Evolutionary conservation across 2,888 invertebrate genomes (phyloP).

Genomic region (Amblyjoppa fuscipennis): DNA sequence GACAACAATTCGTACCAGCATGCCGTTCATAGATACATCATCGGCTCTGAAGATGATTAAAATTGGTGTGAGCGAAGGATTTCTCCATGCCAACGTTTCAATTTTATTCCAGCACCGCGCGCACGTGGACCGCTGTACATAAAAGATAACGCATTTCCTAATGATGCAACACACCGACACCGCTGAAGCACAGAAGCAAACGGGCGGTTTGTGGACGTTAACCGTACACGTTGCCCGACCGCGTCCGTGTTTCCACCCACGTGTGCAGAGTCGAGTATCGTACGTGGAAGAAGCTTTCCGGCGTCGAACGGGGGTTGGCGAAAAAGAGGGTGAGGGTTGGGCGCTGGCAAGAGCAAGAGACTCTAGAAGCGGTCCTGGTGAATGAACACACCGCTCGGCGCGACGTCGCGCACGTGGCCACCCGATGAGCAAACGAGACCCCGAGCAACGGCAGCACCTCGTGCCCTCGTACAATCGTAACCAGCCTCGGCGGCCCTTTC

Average conservation of each 20-base stretch:
- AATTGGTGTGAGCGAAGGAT: no score
- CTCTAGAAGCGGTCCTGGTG: slow-evolving; percentile 50
- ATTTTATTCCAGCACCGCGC: neutral
- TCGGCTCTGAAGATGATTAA: no score
- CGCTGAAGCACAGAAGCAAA: neutral
- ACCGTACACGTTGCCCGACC: neutral
- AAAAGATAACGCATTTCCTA: neutral
- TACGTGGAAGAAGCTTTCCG: slow-evolving; percentile 30
- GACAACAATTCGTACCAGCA: no score
- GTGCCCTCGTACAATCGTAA: slow-evolving; percentile 23
- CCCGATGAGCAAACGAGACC: slow-evolving; percentile 63
- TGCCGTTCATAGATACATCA: no score
- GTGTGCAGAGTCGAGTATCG: slow-evolving; percentile 18
- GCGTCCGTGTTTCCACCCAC: neutral
- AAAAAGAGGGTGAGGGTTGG: slow-evolving; percentile 12
- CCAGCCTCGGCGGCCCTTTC: slow-evolving; percentile 40
- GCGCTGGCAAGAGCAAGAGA: slow-evolving; percentile 40
- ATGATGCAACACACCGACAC: neutral
- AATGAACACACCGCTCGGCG: slow-evolving; percentile 51
- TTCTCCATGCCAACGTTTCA: no score
- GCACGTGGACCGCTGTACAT: neutral
- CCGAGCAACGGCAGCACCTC: slow-evolving; percentile 26
- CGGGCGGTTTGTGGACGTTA: neutral
- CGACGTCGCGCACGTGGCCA: slow-evolving; percentile 62
- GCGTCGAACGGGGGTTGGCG: neutral